Evolutionary conservation across 2,888 invertebrate species (phyloP).

Genomic region (Abrostola tripartita): DNA sequence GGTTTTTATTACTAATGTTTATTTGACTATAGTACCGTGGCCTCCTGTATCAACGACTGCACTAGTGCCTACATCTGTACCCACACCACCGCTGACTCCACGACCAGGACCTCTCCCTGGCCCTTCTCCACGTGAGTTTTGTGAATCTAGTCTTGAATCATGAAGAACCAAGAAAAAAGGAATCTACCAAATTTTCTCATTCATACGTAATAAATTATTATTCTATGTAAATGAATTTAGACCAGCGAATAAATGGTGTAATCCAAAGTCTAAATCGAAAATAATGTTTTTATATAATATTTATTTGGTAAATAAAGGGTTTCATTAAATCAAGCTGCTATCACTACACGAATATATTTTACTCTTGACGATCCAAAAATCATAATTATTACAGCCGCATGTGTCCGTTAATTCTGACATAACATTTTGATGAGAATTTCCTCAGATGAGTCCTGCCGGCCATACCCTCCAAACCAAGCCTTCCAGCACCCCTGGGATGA

Average conservation of each 20-base stretch:
- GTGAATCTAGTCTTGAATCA: conserved; percentile 18
- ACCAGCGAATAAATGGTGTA: neutral
- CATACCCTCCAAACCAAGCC: conserved; percentile 71
- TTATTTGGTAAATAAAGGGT: neutral
- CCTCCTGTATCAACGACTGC: conserved; percentile 54
- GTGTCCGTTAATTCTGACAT: neutral
- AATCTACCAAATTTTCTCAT: conserved; percentile 1
- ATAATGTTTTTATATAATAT: neutral
- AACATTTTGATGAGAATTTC: conserved; percentile 11
- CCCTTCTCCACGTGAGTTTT: conserved; percentile 78
- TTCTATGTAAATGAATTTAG: neutral
- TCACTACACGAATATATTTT: neutral
- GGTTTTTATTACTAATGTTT: neutral
- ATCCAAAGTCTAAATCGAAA: neutral
- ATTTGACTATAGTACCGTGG: conserved; percentile 51
- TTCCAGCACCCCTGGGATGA: conserved; percentile 85
- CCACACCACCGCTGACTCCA: conserved; percentile 26
- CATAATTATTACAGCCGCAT: neutral
- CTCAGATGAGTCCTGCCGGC: conserved; percentile 78
- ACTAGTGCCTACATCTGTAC: conserved; percentile 10
- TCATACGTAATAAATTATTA: conserved; percentile 1
- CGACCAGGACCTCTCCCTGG: conserved; percentile 75
- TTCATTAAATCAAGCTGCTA: neutral
- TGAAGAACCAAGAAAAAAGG: neutral
- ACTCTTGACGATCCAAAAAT: neutral